A percentile compares a stretch with the other conserved stretches of the same genome.
phyloP scores from a whole-genome alignment of 1,140 invertebrate genomes.

The Cotesia typhae region DNA sequence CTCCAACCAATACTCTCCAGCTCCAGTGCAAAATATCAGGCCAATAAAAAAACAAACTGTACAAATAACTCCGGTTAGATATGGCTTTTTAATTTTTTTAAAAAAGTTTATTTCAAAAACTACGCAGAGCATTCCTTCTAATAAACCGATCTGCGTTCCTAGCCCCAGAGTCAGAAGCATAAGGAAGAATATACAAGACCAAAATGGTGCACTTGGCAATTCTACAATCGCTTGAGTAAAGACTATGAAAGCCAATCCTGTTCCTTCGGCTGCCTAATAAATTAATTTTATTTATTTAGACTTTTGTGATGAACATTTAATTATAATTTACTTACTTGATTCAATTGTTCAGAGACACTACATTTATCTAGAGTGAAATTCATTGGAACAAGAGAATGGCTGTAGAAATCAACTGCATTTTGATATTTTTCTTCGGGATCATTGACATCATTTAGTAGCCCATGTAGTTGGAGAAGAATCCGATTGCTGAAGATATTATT shows the following conservation, averaged over 20 bases:
- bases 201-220: conserved; percentile 88
- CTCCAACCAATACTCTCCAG: conserved; percentile 94
- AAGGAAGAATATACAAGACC: conserved; percentile 92
- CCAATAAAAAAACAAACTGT: conserved; percentile 85
- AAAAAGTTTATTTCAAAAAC: conserved; percentile 93
- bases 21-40: conserved; percentile 89
- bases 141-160: conserved; percentile 90
- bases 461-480: conserved; percentile 65
- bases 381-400: conserved; percentile 47
- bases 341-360: conserved; percentile 75
- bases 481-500: conserved; percentile 48
- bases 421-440: conserved; percentile 69
- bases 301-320: not conserved
- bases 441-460: conserved; percentile 64
- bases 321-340: conserved; percentile 69
- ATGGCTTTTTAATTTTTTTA: conserved; percentile 85
- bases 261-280: conserved; percentile 87
- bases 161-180: conserved; percentile 90
- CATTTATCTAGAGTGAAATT: conserved; percentile 70
- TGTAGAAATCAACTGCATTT: conserved; percentile 58
- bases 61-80: conserved; percentile 85
- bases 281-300: conserved; percentile 21
- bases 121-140: conserved; percentile 92
- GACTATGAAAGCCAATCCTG: conserved; percentile 90
- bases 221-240: conserved; percentile 93